Percentiles rank a stretch among this genome's conserved stretches.
Evolutionary conservation across 2,113 vertebrate genomes (phyloP).

Genomic region (Corynorhinus townsendii): DNA sequence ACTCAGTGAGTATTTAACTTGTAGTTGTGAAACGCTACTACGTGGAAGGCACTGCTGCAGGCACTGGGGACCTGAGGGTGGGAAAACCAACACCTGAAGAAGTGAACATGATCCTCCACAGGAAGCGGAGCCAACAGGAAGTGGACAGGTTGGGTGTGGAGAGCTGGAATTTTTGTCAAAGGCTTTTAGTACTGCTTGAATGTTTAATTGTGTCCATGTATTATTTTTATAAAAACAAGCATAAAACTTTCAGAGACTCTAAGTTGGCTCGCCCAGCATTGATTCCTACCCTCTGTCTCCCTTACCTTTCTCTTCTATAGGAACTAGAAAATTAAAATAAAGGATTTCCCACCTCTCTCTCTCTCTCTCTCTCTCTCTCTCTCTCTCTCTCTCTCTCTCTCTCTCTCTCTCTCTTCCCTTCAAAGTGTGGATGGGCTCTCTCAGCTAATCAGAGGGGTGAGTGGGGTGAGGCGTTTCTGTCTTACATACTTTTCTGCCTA

Average conservation of each 20-base stretch:
- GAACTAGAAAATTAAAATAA: background rate
- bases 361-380: background rate
- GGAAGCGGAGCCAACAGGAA: background rate
- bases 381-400: no score
- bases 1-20: background rate
- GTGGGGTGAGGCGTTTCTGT: no score
- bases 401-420: no score
- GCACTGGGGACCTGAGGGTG: background rate
- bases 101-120: rapidly evolving
- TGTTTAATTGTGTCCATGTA: background rate
- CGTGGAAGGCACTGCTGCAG: background rate
- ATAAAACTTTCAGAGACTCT: background rate
- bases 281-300: background rate
- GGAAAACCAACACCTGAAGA: background rate
- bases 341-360: background rate
- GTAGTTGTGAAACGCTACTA: background rate
- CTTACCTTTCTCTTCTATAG: background rate
- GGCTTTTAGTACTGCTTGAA: background rate
- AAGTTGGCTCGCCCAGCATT: background rate
- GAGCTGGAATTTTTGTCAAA: background rate
- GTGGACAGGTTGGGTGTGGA: no score
- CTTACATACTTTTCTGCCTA: no score
- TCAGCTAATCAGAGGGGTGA: no score
- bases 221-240: background rate
- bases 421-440: no score